Percentiles rank a stretch among this genome's conserved stretches.
These are phyloP conservation scores for Oncorhynchus keta DNA, from an alignment of 2,113 vertebrate species.

Conservation along the genomic window DNA sequence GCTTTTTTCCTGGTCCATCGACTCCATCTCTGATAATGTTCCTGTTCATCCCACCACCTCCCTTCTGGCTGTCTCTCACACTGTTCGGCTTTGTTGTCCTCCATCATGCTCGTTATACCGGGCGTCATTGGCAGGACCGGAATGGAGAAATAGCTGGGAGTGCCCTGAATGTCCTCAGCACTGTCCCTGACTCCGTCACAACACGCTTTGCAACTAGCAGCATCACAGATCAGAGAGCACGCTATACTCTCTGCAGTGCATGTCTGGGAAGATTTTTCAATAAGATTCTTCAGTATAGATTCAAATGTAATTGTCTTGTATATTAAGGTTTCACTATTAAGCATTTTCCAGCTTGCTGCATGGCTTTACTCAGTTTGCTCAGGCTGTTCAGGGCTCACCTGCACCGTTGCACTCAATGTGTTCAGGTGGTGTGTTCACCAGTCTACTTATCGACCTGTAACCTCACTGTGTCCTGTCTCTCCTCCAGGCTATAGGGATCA, in stretches of 20 bases:
- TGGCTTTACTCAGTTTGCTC: too few species aligned
- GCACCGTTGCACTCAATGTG: too few species aligned
- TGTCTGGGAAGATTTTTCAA: too few species aligned
- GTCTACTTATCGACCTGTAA: not conserved
- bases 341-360: too few species aligned
- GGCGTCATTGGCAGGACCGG: not conserved
- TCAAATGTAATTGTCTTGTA: too few species aligned
- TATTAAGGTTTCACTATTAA: too few species aligned
- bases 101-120: slow-evolving; percentile 24
- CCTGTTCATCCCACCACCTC: slow-evolving; percentile 37
- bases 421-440: not conserved
- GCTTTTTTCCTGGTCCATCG: slow-evolving; percentile 2
- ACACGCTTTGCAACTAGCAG: not conserved
- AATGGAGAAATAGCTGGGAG: not conserved
- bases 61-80: slow-evolving; percentile 36
- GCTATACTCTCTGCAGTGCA: not conserved
- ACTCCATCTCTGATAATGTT: slow-evolving; percentile 36
- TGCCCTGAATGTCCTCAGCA: not conserved
- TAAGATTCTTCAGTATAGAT: too few species aligned
- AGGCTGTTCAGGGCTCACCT: not conserved
- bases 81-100: slow-evolving; percentile 14
- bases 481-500: slow-evolving; percentile 87
- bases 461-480: not conserved
- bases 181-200: not conserved
- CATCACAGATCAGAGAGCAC: not conserved